These are phyloP conservation scores for Sitobion miscanthi DNA, from an alignment of 1,140 invertebrate genomes.

Conservation along the genomic window DNA sequence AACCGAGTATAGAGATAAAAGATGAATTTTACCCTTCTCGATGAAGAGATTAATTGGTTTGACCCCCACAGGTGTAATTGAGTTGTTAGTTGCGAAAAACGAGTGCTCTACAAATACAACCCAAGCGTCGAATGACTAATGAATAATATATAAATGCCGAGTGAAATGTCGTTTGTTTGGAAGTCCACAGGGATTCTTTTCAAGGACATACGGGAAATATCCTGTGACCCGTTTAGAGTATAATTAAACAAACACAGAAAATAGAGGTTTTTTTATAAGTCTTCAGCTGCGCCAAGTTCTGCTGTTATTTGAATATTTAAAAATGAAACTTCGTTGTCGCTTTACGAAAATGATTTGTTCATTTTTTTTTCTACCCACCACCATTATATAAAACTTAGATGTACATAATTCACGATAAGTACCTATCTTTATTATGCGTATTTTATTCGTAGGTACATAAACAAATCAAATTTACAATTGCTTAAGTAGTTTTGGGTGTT, in stretches of 20 bases:
- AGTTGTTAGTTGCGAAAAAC: constrained; percentile 43
- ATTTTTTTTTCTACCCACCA: too few relatives aligned
- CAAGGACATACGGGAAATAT: not conserved
- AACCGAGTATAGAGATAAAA: not conserved
- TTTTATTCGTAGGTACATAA: not conserved
- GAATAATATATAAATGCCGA: constrained; percentile 23
- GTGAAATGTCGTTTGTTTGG: not conserved
- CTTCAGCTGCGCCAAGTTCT: not conserved
- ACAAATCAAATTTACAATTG: constrained; percentile 1
- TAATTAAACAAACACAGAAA: constrained; percentile 42
- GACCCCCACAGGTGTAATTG: constrained; percentile 42
- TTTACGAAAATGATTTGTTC: not conserved
- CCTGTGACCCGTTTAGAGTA: not conserved
- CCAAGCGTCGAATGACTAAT: constrained; percentile 26
- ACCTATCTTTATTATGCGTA: not conserved
- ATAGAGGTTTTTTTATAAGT: not conserved
- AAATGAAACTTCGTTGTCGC: not conserved
- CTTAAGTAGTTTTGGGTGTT: not conserved
- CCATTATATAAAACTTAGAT: not conserved
- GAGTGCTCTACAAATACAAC: constrained; percentile 20
- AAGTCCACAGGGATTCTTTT: constrained; percentile 11
- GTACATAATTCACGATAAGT: not conserved
- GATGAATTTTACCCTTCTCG: not conserved
- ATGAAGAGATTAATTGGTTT: constrained; percentile 18
- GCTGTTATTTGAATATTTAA: constrained; percentile 6